Conservation (phyloP, 2,888 invertebrate genomes). For the Gymnocheta viridis region DNA sequence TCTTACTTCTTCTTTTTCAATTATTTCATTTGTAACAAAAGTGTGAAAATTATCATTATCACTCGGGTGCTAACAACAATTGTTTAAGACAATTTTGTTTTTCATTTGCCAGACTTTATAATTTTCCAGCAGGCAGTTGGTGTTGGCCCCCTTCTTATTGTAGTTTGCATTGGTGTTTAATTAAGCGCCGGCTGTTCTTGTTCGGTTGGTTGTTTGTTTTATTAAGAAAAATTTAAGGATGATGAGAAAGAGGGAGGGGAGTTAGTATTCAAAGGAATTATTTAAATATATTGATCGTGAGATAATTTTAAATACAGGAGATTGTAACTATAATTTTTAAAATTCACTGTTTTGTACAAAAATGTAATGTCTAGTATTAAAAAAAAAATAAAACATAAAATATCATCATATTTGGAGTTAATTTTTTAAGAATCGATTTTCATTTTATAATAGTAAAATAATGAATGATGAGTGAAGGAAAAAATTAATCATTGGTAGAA, state of each 20-base stretch:
- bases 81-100: constrained; percentile 62
- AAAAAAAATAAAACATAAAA: no score
- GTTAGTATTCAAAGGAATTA: not conserved
- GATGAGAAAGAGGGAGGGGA: no score
- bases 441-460: no score
- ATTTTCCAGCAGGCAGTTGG: constrained; percentile 56
- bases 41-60: constrained; percentile 80
- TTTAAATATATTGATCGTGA: not conserved
- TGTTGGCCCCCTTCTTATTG: not conserved
- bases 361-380: no score
- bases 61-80: constrained; percentile 71
- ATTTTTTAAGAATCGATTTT: no score
- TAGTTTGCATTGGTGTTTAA: not conserved
- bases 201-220: not conserved
- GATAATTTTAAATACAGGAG: not conserved
- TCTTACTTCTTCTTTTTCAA: not conserved
- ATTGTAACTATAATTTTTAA: not conserved
- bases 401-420: no score
- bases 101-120: constrained; percentile 34
- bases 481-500: no score
- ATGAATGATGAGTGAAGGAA: no score
- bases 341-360: no score
- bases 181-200: constrained; percentile 1
- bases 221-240: not conserved
- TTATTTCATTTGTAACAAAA: constrained; percentile 60